Evolutionary conservation across 1,140 invertebrate species (phyloP).

Genomic region (Microplitis demolitor): DNA sequence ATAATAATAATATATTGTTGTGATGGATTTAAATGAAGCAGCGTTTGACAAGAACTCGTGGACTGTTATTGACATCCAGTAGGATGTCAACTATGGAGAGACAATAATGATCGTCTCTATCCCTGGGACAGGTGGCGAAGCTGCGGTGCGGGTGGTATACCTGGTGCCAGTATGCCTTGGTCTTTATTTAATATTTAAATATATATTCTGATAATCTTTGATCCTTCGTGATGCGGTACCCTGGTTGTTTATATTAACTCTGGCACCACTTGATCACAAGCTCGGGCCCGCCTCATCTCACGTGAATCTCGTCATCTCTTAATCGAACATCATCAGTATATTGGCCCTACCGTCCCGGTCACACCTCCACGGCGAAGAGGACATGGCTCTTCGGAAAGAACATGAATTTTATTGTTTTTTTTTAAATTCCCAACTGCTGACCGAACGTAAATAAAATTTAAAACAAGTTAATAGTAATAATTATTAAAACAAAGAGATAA

Average conservation of each 20-base stretch:
- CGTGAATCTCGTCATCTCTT: conserved; percentile 13
- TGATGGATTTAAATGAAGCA: no score
- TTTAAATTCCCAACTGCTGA: conserved; percentile 42
- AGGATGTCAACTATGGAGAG: no score
- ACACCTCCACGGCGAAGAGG: conserved; percentile 63
- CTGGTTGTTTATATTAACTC: conserved; percentile 49
- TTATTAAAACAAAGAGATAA: not conserved
- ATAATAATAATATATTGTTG: no score
- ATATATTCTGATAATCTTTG: conserved; percentile 33
- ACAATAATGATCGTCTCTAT: no score
- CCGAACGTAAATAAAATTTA: conserved; percentile 58
- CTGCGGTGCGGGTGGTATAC: no score
- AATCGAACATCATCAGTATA: conserved; percentile 56
- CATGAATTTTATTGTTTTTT: conserved; percentile 58
- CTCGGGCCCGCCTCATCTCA: not conserved
- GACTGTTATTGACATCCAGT: no score
- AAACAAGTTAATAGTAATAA: conserved; percentile 41
- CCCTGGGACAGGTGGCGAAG: no score
- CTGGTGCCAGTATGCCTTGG: no score
- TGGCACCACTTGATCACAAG: conserved; percentile 47
- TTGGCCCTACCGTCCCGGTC: conserved; percentile 58
- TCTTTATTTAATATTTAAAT: not conserved
- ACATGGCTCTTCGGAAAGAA: conserved; percentile 65
- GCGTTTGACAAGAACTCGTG: no score
- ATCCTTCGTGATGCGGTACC: conserved; percentile 43